Base-by-base conservation (phyloP, 1,140 invertebrate genomes). In the Drosophila tsacasi region DNA sequence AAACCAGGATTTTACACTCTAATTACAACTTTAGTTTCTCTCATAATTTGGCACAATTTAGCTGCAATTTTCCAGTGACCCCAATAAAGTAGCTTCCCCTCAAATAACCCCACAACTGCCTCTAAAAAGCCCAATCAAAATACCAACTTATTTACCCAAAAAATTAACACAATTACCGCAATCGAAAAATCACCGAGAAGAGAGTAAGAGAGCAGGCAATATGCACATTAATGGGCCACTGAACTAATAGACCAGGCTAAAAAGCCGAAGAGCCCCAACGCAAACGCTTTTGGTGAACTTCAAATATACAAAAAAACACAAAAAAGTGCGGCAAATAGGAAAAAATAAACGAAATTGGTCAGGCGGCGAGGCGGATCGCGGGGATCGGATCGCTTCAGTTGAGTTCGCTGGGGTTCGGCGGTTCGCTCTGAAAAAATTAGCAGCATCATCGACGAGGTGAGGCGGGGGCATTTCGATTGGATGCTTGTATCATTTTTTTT, bases 151-250 rank as follows among this genome's bases (percentile, higher is more conserved):
- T 87, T 83, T 73, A 75, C 49, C 76, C 64, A 67, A 75, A 78
- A 87, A 89, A 83, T 83, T 84, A 81, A 87, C 84, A 87, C 84
- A 87, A 89, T 87, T 87, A 84, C 62, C 77, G 84, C 81, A 87
- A 87, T 89, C 84, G 83, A 78, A 73, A 58, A 50, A 52, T 55
- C 64, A 69, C 27, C 62, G 32, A 46, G 61, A 47, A 74, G 59
- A 76, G 35, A 68, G 39, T 57, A 68, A 81, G 62, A 81, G 63
- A 64, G 74, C 64, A 65, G 83, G 54, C 79, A 87, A 67, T 82
- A 85, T 85, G 73, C 79, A 83, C 85, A 89, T 87, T 87, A 87
- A 79, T 87, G 84, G 84, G 85, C 84, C 84, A 87, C 85, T 87
- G 81, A 87, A 87, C 84, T 84, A 87, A 87, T 87, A 84, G 84